Evolutionary conservation across 2,797 vertebrate genomes (phyloP).

Genomic region (Clarias laeviceps): DNA sequence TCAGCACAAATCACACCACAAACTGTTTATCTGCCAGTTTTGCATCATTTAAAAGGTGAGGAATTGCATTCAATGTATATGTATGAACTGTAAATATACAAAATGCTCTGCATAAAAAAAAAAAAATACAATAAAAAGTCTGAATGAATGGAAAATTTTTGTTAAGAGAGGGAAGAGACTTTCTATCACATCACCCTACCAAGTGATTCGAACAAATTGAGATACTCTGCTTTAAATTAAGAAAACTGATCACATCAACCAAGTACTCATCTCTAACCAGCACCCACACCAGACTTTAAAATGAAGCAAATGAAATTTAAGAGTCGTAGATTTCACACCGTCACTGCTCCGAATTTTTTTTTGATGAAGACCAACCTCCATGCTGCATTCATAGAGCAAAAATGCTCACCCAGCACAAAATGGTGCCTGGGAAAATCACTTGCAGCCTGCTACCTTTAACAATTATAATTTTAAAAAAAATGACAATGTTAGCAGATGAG

Average conservation of each 20-base stretch:
- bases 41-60: not conserved
- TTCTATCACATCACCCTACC: not conserved
- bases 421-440: not conserved
- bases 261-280: not conserved
- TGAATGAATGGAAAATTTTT: not conserved
- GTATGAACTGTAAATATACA: not conserved
- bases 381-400: constrained; percentile 40
- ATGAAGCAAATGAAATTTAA: not conserved
- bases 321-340: not conserved
- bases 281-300: not conserved
- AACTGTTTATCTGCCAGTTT: not conserved
- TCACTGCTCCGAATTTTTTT: not conserved
- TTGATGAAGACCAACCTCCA: constrained; percentile 24
- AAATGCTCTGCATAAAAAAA: not conserved
- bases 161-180: not conserved
- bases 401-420: constrained; percentile 30
- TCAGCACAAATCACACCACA: not conserved
- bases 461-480: not conserved
- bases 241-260: not conserved
- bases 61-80: not conserved
- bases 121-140: not conserved
- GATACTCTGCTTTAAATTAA: not conserved
- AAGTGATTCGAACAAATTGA: not conserved
- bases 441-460: constrained; percentile 5
- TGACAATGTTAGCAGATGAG: not conserved